These are phyloP conservation scores for Zosterops lateralis DNA, from an alignment of 2,113 vertebrate genomes.

Conservation along the genomic window DNA sequence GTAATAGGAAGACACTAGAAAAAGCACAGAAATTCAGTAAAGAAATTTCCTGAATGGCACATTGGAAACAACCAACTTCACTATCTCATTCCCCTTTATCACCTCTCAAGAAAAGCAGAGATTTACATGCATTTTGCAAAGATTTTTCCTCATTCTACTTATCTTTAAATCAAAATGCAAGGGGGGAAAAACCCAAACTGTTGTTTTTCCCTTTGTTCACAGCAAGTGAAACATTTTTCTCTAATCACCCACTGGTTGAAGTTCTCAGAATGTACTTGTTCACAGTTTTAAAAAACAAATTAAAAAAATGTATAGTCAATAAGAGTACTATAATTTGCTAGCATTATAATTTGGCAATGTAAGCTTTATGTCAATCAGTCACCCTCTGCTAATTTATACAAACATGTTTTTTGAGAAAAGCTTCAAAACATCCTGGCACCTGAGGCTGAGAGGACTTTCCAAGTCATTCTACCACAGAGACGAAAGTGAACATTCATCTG, in stretches of 20 bases:
- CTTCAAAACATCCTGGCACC: not conserved
- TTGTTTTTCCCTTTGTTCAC: not conserved
- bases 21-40: not conserved
- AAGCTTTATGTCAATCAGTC: constrained; percentile 4
- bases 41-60: not conserved
- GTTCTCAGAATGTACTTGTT: not conserved
- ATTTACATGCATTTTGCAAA: not conserved
- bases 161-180: not conserved
- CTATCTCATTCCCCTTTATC: not conserved
- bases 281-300: not conserved
- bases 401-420: not conserved
- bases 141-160: not conserved
- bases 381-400: not conserved
- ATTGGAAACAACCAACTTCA: not conserved
- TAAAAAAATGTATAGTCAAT: not conserved
- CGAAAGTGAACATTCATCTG: constrained; percentile 26
- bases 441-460: not conserved
- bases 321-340: not conserved
- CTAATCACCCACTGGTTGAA: not conserved
- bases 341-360: not conserved
- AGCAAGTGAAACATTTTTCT: not conserved
- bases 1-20: not conserved
- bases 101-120: not conserved
- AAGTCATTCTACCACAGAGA: constrained; percentile 17
- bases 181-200: not conserved